Conservation (phyloP, 2,797 vertebrate genomes). For the Pangasius larnaudii region DNA sequence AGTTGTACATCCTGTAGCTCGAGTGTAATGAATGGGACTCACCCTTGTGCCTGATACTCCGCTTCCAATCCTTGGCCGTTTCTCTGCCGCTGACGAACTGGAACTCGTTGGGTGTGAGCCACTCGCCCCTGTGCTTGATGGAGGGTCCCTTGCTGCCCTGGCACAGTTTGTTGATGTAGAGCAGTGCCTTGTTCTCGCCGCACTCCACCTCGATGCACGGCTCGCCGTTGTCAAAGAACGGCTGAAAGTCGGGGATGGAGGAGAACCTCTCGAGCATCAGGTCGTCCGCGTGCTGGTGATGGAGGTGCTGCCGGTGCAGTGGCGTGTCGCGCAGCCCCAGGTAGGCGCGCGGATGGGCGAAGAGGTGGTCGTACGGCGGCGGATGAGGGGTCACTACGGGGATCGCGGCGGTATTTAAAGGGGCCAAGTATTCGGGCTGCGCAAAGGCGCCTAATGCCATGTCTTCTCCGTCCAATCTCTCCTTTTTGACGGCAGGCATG, state of each 20-base stretch:
- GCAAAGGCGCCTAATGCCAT: slow-evolving; percentile 91
- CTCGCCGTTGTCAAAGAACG: slow-evolving; percentile 94
- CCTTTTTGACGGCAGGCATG: slow-evolving; percentile 98
- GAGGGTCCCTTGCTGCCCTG: slow-evolving; percentile 98
- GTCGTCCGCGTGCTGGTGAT: slow-evolving; percentile 85
- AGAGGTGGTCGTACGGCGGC: slow-evolving; percentile 87
- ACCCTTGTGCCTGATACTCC: slow-evolving; percentile 99
- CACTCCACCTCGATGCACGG: slow-evolving; percentile 99
- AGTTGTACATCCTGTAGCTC: not conserved
- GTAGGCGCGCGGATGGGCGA: slow-evolving; percentile 87
- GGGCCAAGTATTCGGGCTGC: slow-evolving; percentile 90
- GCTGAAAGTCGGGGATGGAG: slow-evolving; percentile 93
- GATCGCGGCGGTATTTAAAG: slow-evolving; percentile 86
- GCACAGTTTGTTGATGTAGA: slow-evolving; percentile 96
- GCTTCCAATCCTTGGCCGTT: slow-evolving; percentile 98
- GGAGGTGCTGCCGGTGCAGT: slow-evolving; percentile 83
- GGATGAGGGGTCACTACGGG: slow-evolving; percentile 90
- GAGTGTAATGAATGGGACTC: slow-evolving; percentile 58
- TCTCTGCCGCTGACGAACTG: slow-evolving; percentile 98
- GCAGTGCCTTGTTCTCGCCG: slow-evolving; percentile 95
- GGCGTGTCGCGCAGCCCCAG: slow-evolving; percentile 81
- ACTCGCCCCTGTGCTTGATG: slow-evolving; percentile 96
- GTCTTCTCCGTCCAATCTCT: slow-evolving; percentile 91
- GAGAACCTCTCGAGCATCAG: slow-evolving; percentile 92
- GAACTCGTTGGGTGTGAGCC: slow-evolving; percentile 98